phyloP scores from a whole-genome alignment of 2,113 vertebrate species.

The Psittacula cyanocephala region DNA sequence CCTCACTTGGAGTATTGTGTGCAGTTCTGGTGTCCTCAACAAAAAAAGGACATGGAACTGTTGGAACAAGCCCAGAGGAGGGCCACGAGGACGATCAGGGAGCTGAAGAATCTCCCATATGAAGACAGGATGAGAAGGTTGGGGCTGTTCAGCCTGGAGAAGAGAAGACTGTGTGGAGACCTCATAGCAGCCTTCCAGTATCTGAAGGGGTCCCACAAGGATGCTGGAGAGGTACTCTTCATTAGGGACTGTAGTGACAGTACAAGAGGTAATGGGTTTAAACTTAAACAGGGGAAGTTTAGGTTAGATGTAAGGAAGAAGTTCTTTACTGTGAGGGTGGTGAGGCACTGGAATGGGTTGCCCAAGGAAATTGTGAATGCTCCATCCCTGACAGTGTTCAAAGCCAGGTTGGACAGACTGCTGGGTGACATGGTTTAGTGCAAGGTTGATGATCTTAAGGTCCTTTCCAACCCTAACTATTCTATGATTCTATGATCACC shows the following conservation, averaged over 20 bases:
- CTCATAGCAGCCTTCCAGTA: neutral
- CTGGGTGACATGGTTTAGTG: neutral
- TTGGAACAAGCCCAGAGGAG: neutral
- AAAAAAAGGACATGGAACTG: neutral
- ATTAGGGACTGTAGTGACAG: no score
- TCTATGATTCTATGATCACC: neutral
- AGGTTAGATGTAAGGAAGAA: no score
- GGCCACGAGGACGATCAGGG: neutral
- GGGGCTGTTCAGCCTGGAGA: neutral
- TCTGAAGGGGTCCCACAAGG: no score
- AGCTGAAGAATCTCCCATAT: neutral
- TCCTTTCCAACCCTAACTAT: neutral
- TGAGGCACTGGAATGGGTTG: no score
- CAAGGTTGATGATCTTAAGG: neutral
- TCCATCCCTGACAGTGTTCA: neutral
- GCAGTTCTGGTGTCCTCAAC: neutral
- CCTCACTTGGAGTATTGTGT: neutral
- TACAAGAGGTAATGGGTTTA: no score
- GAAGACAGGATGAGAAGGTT: neutral
- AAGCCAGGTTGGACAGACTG: neutral
- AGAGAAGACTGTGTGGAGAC: neutral
- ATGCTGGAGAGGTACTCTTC: no score
- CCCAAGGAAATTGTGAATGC: neutral
- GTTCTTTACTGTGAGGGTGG: no score
- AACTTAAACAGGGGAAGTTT: no score